phyloP scores from a whole-genome alignment of 2,797 vertebrate genomes.

The Hippopotamyrus pictus region DNA sequence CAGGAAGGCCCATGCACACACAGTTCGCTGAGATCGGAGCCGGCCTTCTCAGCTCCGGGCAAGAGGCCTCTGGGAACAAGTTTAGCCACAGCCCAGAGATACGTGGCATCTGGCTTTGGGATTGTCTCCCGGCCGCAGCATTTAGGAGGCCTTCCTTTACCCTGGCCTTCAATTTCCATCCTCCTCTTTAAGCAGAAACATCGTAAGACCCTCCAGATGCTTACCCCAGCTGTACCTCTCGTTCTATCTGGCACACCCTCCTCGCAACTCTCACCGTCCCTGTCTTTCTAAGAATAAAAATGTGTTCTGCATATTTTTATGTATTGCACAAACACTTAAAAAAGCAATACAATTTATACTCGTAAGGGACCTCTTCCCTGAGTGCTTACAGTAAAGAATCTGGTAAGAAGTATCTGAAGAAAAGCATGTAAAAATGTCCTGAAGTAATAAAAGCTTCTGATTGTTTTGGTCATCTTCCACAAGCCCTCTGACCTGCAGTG shows the following conservation, averaged over 20 bases:
- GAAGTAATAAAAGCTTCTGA: neutral
- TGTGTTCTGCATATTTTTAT: neutral
- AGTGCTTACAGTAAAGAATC: neutral
- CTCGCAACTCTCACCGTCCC: neutral
- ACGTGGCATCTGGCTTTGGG: neutral
- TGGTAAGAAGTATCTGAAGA: neutral
- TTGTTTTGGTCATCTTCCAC: neutral
- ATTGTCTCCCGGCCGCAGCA: neutral
- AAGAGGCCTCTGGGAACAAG: neutral
- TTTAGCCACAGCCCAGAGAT: neutral
- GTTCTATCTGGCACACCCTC: neutral
- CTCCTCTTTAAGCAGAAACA: constrained; percentile 4
- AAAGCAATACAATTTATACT: neutral
- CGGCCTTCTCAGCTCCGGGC: neutral
- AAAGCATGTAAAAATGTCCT: neutral
- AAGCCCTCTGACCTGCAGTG: neutral
- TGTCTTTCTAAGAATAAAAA: neutral
- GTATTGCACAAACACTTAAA: neutral
- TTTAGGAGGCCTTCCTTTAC: neutral
- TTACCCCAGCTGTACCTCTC: neutral
- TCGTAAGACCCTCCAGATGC: neutral
- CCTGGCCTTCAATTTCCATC: neutral
- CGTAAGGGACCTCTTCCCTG: neutral
- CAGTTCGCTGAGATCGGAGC: neutral
- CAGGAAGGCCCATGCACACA: neutral